A percentile compares a stretch with the other conserved stretches of the same genome.
Conservation (phyloP, 2,113 vertebrate genomes). For the Pyxicephalus adspersus region DNA sequence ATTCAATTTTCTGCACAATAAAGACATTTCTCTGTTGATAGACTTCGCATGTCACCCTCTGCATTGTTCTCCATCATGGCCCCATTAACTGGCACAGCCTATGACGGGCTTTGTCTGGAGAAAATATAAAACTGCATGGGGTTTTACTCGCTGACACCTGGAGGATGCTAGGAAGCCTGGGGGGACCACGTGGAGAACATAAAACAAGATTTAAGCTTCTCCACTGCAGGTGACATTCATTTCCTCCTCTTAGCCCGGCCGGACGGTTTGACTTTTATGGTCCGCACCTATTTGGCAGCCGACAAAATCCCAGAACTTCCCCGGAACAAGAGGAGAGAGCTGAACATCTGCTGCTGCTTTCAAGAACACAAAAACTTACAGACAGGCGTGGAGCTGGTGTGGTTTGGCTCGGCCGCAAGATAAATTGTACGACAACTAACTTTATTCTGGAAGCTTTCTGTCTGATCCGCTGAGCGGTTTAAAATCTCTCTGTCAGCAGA, state of each 20-base stretch:
- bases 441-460: not conserved
- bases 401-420: slow-evolving; percentile 61
- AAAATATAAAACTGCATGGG: slow-evolving; percentile 14
- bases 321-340: no score
- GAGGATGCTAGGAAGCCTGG: not conserved
- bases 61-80: slow-evolving; percentile 9
- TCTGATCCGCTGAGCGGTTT: not conserved
- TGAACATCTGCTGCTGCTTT: slow-evolving; percentile 66
- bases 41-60: not conserved
- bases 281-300: slow-evolving; percentile 22
- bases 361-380: slow-evolving; percentile 33
- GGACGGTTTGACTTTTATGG: not conserved
- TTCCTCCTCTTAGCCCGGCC: slow-evolving; percentile 3
- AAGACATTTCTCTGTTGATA: no score
- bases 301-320: no score
- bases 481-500: not conserved
- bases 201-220: slow-evolving; percentile 5
- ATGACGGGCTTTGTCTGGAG: not conserved
- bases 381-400: slow-evolving; percentile 60
- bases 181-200: not conserved
- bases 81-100: not conserved
- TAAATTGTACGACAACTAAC: slow-evolving; percentile 57
- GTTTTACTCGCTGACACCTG: not conserved
- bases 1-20: no score
- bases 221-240: slow-evolving; percentile 16